Base-by-base conservation (phyloP, 2,888 invertebrate genomes). In the Hypselothyrea guttata region DNA sequence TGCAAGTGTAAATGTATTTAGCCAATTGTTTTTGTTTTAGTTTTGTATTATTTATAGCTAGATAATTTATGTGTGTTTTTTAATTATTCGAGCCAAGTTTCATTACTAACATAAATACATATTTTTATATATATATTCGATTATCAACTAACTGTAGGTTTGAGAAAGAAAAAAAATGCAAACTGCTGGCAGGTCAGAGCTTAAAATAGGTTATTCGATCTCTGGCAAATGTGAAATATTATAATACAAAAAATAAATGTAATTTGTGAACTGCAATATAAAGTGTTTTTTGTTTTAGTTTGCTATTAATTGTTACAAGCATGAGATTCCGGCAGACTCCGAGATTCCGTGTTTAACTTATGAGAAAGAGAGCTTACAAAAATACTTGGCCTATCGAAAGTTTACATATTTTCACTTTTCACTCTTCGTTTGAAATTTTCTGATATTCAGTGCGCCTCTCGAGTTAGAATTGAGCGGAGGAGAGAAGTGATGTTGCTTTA, bases 151-250 rank as follows among this genome's bases (percentile, higher is more conserved):
- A 65, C 16, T 38, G 7, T 31, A 40, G 47, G 31, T 66, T 67
- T 62, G 69, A 69, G 67, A 57, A 57, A 55, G 52, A 57, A 54
- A 47, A 51, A 34, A 76, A 77, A 78, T 84, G 82, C 84, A 72
- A 60, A 54, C 31, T 46, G 84, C 83, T 84, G 78, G 78, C 78
- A 84, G 78, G 72, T 72, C 31, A 11, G 33, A 67, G 78, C 84
- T 84, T 84, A 78, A 67, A 40, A 57, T 84, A 75, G 75, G 64
- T 65, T 71, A 42, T 28, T 28, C 7, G 59, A 41, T 65, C 57
- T 44, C 22, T 55, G 58, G 60, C 52, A 46, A 46, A 54, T 31
- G 34, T 37, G 40, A 40, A 45, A 54, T 62, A 62, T 55, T 73
- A 62, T 67, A 7, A 34, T 70, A 73, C 76, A 79, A 60, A 55